Conservation (phyloP, 2,888 invertebrate species). For the Axea sp. region DNA sequence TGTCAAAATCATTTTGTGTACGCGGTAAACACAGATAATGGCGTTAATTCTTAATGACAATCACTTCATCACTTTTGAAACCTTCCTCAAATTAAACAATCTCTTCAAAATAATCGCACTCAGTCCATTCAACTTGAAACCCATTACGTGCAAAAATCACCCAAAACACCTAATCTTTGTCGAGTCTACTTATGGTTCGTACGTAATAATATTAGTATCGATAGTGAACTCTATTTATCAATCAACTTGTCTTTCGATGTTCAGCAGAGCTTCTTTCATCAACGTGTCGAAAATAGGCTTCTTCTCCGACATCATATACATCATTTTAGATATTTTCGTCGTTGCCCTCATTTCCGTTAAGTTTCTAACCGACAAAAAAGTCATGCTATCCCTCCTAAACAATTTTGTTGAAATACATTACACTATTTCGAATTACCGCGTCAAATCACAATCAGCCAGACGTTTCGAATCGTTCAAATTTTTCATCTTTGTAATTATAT, state of each 20-base stretch:
- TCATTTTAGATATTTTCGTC: not conserved
- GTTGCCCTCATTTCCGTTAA: not conserved
- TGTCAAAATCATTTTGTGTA: too few relatives aligned
- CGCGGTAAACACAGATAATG: too few relatives aligned
- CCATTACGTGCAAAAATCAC: not conserved
- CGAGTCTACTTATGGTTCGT: not conserved
- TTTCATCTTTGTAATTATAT: too few relatives aligned
- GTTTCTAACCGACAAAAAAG: not conserved
- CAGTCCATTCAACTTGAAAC: conserved; percentile 6
- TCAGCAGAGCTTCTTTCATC: not conserved
- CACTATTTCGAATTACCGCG: not conserved
- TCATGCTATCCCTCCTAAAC: not conserved
- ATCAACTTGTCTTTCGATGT: not conserved
- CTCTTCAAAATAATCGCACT: conserved; percentile 10
- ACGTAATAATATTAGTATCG: not conserved
- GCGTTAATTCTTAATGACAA: too few relatives aligned
- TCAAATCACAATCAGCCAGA: not conserved
- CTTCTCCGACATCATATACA: conserved; percentile 8
- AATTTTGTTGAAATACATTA: conserved; percentile 13
- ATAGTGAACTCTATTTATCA: conserved; percentile 1
- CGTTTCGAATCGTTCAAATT: too few relatives aligned
- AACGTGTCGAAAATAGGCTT: conserved; percentile 10
- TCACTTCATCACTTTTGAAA: conserved; percentile 4
- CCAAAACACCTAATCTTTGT: not conserved
- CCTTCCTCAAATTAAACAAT: conserved; percentile 1